These are phyloP conservation scores for Gandaritis pyraliata DNA, from an alignment of 2,888 invertebrate species.

Conservation along the genomic window DNA sequence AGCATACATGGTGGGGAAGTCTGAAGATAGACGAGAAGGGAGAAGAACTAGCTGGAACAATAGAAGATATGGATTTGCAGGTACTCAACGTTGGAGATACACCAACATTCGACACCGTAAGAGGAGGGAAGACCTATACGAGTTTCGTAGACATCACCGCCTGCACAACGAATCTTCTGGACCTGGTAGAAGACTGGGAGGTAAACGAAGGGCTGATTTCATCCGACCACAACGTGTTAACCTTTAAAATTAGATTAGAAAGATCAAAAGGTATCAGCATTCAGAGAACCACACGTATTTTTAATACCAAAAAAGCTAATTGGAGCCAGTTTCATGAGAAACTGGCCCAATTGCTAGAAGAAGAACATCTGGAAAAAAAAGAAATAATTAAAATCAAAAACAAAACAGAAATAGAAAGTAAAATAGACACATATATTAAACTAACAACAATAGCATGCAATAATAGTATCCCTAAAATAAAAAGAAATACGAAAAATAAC, in stretches of 20 bases:
- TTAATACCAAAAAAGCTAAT: background rate
- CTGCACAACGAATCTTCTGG: slow-evolving; percentile 3
- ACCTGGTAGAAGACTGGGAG: slow-evolving; percentile 5
- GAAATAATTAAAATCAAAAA: too few relatives aligned
- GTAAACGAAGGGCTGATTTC: background rate
- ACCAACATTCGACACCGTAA: background rate
- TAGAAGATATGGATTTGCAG: background rate
- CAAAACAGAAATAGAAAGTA: background rate
- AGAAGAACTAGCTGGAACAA: background rate
- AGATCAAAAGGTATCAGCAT: slow-evolving; percentile 17
- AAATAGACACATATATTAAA: background rate
- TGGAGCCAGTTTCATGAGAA: background rate
- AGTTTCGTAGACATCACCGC: background rate
- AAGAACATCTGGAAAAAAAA: too few relatives aligned
- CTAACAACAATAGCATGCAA: background rate
- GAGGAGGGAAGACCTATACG: background rate
- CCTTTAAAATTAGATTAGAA: too few relatives aligned
- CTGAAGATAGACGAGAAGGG: background rate
- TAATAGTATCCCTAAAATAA: background rate
- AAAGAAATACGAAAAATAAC: background rate
- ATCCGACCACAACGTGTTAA: slow-evolving; percentile 40
- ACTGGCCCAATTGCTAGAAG: too few relatives aligned
- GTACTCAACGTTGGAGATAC: background rate
- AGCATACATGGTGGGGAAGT: background rate
- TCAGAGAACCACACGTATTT: slow-evolving; percentile 5